Evolutionary conservation across 2,888 invertebrate genomes (phyloP), one percentile per base, ranked within the genome.

Genomic region (Ecliptopera silaceata): DNA sequence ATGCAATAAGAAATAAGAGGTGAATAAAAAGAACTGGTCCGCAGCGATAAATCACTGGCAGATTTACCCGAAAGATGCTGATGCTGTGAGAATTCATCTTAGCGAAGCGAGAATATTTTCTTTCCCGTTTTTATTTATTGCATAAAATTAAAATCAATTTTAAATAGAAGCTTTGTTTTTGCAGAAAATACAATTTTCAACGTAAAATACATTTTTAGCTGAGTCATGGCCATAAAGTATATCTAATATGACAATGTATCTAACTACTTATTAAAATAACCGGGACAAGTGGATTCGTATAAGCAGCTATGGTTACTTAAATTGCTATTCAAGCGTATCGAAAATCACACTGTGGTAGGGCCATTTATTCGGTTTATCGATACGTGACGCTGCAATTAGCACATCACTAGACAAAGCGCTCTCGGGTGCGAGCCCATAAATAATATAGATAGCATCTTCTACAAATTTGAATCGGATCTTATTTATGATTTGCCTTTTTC

Each of bases 381-480:
- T 82, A 86, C 75, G 78, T 80, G 79, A 82, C 75, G 71, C 64
- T 64, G 79, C 80, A 85, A 86, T 90, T 85, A 88, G 89, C 84
- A 80, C 91, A 86, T 87, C 91, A 90, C 91, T 91, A 90, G 84
- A 82, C 79, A 80, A 76, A 82, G 82, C 82, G 82, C 82, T 86
- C 82, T 86, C 84, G 88, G 85, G 87, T 88, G 87, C 88, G 89
- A 90, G 89, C 83, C 83, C 77, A 91, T 82, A 91, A 91, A 91
- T 92, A 91, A 91, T 85, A 82, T 75, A 72, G 92, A 92, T 92
- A 91, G 79, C 87, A 92, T 92, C 92, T 90, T 90, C 88, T 88
- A 91, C 91, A 92, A 92, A 91, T 92, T 91, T 91, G 92, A 91
- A 91, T 90, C 92, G 90, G 91, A 91, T 89, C 89, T 91, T 91